Evolutionary conservation across 2,797 vertebrate species (phyloP), one percentile per base, ranked within the genome.

Genomic region (Lacerta viridis): DNA sequence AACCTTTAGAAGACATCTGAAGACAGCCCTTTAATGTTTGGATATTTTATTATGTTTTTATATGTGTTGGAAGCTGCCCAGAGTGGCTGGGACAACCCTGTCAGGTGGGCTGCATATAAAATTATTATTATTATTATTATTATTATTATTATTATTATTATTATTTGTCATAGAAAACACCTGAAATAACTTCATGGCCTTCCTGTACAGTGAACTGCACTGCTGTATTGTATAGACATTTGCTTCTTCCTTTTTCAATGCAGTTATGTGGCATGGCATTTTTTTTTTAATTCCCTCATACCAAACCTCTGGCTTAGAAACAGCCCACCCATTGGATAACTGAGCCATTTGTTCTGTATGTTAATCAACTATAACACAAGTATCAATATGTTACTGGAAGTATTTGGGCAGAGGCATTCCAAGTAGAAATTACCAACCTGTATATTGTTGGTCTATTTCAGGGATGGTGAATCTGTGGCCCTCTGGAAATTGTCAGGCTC

Each of bases 141-240:
- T 41, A 41, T 33, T 33, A 33, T 33, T 33, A 33, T 33, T 33
- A 41, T 41, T 41, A 41, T 41, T 41, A 41, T 39, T 39, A 39
- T 41, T 41, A 41, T 41, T 41, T 33, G n/a, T 33, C 82, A 61
- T 66, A 68, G 39, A 78, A 64, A 71, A 69, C n/a, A 59, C 11
- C 20, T 18, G 0, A 29, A 39, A 76, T 69, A 75, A 71, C 29
- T 80, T 36, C 13, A 61, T 13, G 27, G 4, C 9, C 20, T 6
- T 89, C 46, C 55, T 68, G 69, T 0, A 1, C 33, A 83, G 84
- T 7, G 11, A 55, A 25, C 36, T 36, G 43, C 29, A 55, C 1
- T 0, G 3, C 0, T 0, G 15, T 13, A 1, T 36, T 41, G 1
- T 71, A 86, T 89, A 50, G 69, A 50, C 3, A 11, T n/a, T 17